Percentiles rank a stretch among this genome's conserved stretches.
phyloP scores from a whole-genome alignment of 2,888 invertebrate genomes.

The Bruchidius siliquastri region DNA sequence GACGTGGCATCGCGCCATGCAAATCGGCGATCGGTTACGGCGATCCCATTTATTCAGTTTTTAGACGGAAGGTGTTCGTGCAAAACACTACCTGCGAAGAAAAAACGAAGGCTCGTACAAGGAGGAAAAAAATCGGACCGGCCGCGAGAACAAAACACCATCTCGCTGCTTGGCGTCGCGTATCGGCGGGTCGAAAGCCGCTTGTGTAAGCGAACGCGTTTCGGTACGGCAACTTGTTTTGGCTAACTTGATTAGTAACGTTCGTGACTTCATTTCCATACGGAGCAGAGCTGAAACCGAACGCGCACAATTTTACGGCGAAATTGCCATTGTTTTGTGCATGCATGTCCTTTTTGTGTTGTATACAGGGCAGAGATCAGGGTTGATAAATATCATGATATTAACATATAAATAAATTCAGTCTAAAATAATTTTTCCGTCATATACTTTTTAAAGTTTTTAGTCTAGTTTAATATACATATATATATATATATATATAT shows the following conservation, averaged over 20 bases:
- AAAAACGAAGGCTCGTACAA: background rate
- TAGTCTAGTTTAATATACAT: too few species aligned
- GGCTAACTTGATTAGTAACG: slow-evolving; percentile 8
- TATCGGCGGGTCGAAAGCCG: background rate
- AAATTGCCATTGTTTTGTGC: background rate
- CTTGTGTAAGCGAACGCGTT: background rate
- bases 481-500: too few species aligned
- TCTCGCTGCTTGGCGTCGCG: background rate
- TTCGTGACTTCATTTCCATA: slow-evolving; percentile 7
- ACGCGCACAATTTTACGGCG: background rate
- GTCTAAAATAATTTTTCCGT: too few species aligned
- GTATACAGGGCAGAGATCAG: too few species aligned
- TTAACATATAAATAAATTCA: too few species aligned
- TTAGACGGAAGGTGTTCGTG: background rate
- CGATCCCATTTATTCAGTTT: background rate
- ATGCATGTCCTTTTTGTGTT: background rate
- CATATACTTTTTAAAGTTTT: too few species aligned
- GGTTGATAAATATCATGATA: too few species aligned
- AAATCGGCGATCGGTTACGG: background rate
- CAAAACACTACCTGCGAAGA: background rate
- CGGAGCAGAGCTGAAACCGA: background rate
- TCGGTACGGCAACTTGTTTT: background rate
- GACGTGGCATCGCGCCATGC: background rate
- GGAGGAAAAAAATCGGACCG: background rate
- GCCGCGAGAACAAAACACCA: background rate